phyloP scores from a whole-genome alignment of 2,113 vertebrate species.

The Castor canadensis region DNA sequence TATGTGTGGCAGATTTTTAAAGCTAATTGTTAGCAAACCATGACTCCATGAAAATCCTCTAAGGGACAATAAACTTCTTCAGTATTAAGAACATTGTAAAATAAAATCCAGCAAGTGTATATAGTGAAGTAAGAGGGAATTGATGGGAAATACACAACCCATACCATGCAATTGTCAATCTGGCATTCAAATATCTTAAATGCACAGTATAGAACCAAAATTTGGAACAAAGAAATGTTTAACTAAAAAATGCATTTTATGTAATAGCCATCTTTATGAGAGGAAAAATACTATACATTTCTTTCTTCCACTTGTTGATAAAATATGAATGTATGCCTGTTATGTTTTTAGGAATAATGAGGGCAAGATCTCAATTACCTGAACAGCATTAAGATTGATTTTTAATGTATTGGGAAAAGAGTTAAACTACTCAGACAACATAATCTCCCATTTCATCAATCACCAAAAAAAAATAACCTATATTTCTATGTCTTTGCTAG shows the following conservation, averaged over 20 bases:
- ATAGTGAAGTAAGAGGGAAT: conserved; percentile 32
- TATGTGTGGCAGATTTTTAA: conserved; percentile 74
- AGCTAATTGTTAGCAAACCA: conserved; percentile 75
- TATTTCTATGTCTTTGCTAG: conserved; percentile 3
- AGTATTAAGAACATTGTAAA: conserved; percentile 58
- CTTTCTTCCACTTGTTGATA: neutral
- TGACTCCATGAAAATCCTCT: conserved; percentile 57
- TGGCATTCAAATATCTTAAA: conserved; percentile 13
- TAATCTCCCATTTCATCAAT: conserved; percentile 20
- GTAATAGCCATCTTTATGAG: neutral
- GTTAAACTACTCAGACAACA: neutral
- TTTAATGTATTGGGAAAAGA: neutral
- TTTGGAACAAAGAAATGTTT: neutral
- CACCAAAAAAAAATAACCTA: neutral
- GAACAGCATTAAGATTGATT: conserved; percentile 13
- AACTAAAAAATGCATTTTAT: neutral
- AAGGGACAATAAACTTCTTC: conserved; percentile 55
- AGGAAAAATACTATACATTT: neutral
- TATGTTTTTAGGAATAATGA: conserved; percentile 17
- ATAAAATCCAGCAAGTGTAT: conserved; percentile 51
- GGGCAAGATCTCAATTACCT: conserved; percentile 27
- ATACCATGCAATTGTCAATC: neutral
- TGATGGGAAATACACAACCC: neutral
- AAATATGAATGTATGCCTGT: neutral
- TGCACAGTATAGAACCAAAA: neutral